phyloP scores from a whole-genome alignment of 2,888 invertebrate species.

The Meiosimyza decipiens region DNA sequence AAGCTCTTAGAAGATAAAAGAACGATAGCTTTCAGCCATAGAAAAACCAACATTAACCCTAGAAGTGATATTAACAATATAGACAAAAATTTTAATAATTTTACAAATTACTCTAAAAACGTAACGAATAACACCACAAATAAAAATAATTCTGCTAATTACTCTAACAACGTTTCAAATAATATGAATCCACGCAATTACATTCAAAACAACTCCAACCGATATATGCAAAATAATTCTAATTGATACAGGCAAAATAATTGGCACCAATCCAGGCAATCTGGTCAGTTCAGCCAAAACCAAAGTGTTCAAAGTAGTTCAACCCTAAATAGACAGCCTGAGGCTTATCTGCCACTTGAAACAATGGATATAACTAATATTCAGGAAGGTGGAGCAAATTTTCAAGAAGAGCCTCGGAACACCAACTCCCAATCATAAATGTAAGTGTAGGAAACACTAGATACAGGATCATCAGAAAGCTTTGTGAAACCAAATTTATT shows the following conservation, averaged over 20 bases:
- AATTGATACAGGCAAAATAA: slow-evolving; percentile 4
- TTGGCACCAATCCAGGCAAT: slow-evolving; percentile 4
- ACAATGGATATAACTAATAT: slow-evolving; percentile 38
- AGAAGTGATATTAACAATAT: too few species aligned
- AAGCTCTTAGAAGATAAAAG: too few species aligned
- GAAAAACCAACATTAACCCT: too few species aligned
- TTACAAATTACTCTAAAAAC: too few species aligned
- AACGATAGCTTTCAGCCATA: too few species aligned
- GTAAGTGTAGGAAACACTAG: slow-evolving; percentile 33
- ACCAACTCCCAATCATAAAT: slow-evolving; percentile 37
- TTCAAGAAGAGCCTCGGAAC: slow-evolving; percentile 29
- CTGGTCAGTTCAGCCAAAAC: neutral
- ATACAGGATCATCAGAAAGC: slow-evolving; percentile 36
- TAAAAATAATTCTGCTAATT: too few species aligned
- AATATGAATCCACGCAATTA: too few species aligned
- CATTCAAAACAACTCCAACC: too few species aligned
- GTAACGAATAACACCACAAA: too few species aligned
- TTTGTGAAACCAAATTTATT: slow-evolving; percentile 36
- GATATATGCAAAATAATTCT: neutral
- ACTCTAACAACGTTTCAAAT: too few species aligned
- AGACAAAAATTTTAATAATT: too few species aligned
- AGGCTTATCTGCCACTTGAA: slow-evolving; percentile 21
- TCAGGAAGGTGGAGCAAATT: slow-evolving; percentile 34
- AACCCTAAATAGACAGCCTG: slow-evolving; percentile 23
- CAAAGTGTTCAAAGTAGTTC: slow-evolving; percentile 31